Base-by-base conservation (phyloP, 2,888 invertebrate species). In the Dryobota labecula region DNA sequence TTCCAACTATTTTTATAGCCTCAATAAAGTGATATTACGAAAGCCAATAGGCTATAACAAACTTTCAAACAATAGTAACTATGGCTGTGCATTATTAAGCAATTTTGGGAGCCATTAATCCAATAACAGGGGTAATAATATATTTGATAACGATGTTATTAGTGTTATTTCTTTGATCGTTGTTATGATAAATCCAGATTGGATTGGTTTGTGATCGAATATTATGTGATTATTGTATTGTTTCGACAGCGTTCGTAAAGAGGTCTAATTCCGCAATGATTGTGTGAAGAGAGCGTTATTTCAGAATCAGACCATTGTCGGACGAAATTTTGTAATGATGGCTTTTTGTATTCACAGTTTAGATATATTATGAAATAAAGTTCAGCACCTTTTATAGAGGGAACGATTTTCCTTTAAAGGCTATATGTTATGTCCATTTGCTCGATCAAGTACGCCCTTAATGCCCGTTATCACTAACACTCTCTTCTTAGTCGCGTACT, bases 71-170 rank as follows among this genome's bases (percentile, higher is more conserved):
- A 84, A 84, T 84, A 78, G 76, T 81, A 84, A 91, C 88, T 86
- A 80, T 85, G 86, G 85, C 86, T 84, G 78, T 87, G 84, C 86
- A 88, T 91, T 92, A 92, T 91, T 89, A 90, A 90, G 91, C 89
- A 92, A 94, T 94, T 94, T 94, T 79, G 90, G 89, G 74, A 80
- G 73, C 82, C 93, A 93, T 94, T 94, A 94, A 93, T 94, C 92
- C 88, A 90, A 91, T 92, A 92, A 92, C 76, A 83, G 70, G 67
- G 84, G 84, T 85, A 85, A 84, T 84, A 84, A 83, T 70, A 74
- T 82, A 77, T 83, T 76, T 80, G 78, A 75, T 82, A 85, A 80
- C 77, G 70, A 87, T 77, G 51, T 74, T 84, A 83, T 85, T 80
- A 74, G 75, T 78, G 71, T 76, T 76, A 60, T 74, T 75, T 82